phyloP scores from a whole-genome alignment of 2,113 vertebrate species.

The Centropus bengalensis region DNA sequence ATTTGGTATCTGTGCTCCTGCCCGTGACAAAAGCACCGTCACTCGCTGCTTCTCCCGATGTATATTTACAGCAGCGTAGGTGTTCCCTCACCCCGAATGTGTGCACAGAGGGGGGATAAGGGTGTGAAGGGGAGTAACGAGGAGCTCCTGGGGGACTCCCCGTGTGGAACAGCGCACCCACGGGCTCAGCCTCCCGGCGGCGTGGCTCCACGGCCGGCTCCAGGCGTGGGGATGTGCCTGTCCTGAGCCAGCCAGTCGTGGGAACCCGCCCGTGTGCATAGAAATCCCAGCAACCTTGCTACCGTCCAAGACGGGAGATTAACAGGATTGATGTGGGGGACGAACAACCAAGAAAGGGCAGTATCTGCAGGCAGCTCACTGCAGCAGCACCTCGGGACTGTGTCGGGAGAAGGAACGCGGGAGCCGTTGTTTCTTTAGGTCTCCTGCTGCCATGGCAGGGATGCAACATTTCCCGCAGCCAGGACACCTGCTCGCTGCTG shows the following conservation, averaged over 20 bases:
- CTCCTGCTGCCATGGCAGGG: neutral
- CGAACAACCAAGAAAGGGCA: neutral
- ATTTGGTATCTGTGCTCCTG: conserved; percentile 11
- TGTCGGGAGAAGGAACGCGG: neutral
- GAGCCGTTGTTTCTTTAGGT: neutral
- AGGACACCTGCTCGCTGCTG: neutral
- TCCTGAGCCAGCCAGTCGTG: neutral
- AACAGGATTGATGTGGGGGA: neutral
- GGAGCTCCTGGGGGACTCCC: neutral
- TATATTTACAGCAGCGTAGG: neutral
- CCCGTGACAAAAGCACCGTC: neutral
- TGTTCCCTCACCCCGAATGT: neutral
- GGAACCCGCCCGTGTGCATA: neutral
- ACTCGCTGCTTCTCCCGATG: neutral
- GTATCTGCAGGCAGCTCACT: neutral
- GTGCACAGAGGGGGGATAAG: neutral
- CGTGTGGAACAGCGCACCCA: neutral
- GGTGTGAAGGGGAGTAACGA: neutral
- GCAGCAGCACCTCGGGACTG: neutral
- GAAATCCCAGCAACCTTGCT: neutral
- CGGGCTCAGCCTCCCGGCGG: neutral
- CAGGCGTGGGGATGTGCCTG: neutral
- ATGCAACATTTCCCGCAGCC: neutral
- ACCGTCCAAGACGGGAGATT: neutral
- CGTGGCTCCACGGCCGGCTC: neutral